Conservation (phyloP, 1,140 invertebrate genomes). For the Schlechtendalia chinensis region DNA sequence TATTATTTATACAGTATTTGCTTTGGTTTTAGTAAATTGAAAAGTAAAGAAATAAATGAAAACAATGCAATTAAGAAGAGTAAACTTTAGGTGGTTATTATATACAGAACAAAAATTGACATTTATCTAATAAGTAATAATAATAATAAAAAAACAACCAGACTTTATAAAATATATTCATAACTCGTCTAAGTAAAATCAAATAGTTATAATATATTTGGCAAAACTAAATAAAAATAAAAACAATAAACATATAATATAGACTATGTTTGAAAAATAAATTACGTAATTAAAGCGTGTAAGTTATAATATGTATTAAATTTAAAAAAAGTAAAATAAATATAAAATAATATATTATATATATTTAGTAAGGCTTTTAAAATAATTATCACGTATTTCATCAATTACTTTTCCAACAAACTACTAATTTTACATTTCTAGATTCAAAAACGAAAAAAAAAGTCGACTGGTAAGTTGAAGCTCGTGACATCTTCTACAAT, state of each 20-base stretch:
- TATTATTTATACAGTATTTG: constrained; percentile 28
- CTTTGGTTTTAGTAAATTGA: constrained; percentile 13
- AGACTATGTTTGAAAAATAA: constrained; percentile 37
- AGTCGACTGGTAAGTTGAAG: neutral
- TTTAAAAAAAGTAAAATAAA: constrained; percentile 6
- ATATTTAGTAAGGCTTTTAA: constrained; percentile 31
- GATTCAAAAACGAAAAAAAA: neutral
- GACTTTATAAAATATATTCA: neutral
- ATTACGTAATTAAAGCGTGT: constrained; percentile 40
- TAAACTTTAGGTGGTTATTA: constrained; percentile 9
- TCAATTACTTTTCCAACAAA: constrained; percentile 6
- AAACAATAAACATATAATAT: constrained; percentile 39
- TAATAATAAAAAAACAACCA: constrained; percentile 27
- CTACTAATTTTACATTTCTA: constrained; percentile 1
- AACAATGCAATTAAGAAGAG: constrained; percentile 5
- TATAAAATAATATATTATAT: too few species aligned
- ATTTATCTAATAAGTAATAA: constrained; percentile 37
- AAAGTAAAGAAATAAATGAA: constrained; percentile 30
- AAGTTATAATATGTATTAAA: constrained; percentile 21
- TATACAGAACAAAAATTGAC: constrained; percentile 30
- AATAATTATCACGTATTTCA: constrained; percentile 46
- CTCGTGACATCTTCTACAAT: neutral
- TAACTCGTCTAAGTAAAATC: constrained; percentile 21
- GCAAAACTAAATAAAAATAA: constrained; percentile 7
- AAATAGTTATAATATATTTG: constrained; percentile 18